A percentile compares a stretch with the other conserved stretches of the same genome.
Conservation (phyloP, 2,113 vertebrate genomes). For the Strix uralensis region DNA sequence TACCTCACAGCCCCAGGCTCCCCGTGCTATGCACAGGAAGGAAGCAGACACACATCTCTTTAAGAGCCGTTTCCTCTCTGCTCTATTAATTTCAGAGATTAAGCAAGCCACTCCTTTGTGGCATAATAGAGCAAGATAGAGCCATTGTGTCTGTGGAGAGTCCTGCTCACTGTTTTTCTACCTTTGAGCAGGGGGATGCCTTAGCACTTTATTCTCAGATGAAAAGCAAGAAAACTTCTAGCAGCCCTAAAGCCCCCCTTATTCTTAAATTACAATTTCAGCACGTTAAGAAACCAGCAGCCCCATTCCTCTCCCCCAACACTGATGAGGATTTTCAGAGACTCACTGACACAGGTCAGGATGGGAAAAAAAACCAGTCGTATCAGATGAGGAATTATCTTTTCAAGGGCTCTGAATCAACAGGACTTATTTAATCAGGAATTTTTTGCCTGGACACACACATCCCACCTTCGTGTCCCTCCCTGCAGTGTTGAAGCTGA, state of each 20-base stretch:
- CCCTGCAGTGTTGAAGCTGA: background rate
- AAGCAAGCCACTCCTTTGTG: conserved; percentile 77
- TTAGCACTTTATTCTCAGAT: conserved; percentile 2
- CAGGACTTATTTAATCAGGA: background rate
- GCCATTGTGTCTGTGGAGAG: conserved; percentile 57
- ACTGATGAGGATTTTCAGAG: background rate
- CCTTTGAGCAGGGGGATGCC: background rate
- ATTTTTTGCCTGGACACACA: background rate
- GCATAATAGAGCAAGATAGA: conserved; percentile 73
- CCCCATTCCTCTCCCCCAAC: background rate
- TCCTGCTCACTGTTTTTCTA: conserved; percentile 29
- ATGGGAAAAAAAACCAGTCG: background rate
- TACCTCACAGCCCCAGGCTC: conserved; percentile 64
- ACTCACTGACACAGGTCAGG: background rate
- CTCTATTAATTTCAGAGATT: conserved; percentile 82
- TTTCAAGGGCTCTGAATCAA: background rate
- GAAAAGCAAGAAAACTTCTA: conserved; percentile 13
- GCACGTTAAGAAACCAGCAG: background rate
- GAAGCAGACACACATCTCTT: conserved; percentile 73
- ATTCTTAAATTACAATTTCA: background rate
- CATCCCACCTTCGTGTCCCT: background rate
- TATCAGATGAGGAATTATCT: background rate
- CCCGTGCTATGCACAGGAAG: conserved; percentile 73
- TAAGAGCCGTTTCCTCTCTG: conserved; percentile 75
- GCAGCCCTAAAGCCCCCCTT: background rate